Evolutionary conservation across 2,797 vertebrate species (phyloP).

Genomic region (Eptatretus atami): DNA sequence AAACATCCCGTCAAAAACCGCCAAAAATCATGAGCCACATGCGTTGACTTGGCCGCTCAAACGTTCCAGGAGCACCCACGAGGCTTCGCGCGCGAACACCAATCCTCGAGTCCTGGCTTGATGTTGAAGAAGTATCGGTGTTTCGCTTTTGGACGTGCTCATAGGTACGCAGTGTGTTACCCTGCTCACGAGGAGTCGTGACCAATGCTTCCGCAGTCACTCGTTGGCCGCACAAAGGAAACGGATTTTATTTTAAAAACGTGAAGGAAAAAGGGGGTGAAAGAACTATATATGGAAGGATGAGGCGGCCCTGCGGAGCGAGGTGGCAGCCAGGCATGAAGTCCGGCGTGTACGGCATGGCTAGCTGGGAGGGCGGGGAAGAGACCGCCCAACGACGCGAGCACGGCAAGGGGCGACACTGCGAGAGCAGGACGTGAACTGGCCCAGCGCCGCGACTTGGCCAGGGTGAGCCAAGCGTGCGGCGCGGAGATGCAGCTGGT

Average conservation of each 20-base stretch:
- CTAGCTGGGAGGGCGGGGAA: background rate
- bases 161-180: constrained; percentile 1
- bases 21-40: no score
- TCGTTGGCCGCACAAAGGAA: constrained; percentile 11
- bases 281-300: background rate
- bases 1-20: no score
- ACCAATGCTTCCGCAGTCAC: no score
- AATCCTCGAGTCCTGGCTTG: no score
- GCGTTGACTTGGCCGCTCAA: no score
- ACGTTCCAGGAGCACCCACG: no score
- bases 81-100: no score
- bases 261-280: no score
- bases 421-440: constrained; percentile 10
- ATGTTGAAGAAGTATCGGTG: no score
- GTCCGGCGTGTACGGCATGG: background rate
- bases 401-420: constrained; percentile 9
- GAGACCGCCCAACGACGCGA: background rate
- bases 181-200: no score
- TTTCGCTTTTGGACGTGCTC: background rate
- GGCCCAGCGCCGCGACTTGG: constrained; percentile 45
- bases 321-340: background rate
- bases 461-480: constrained; percentile 51
- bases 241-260: constrained; percentile 7
- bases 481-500: constrained; percentile 96
- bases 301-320: background rate